phyloP scores from a whole-genome alignment of 2,888 invertebrate species.

The Tachina fera region DNA sequence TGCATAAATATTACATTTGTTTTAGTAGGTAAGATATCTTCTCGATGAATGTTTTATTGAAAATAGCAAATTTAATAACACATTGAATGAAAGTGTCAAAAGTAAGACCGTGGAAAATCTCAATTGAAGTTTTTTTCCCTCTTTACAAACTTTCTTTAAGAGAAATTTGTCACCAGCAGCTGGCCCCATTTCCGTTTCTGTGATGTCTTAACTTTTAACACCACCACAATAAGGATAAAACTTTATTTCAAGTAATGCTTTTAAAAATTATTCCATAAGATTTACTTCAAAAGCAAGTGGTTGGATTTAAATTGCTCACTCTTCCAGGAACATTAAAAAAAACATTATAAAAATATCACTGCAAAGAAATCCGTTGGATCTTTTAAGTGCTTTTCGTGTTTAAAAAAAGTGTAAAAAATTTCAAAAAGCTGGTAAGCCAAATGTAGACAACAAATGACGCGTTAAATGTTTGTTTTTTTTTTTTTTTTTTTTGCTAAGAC shows the following conservation, averaged over 20 bases:
- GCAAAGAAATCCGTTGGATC: not conserved
- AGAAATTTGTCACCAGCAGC: constrained; percentile 29
- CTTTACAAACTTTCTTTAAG: constrained; percentile 12
- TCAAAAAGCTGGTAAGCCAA: constrained; percentile 42
- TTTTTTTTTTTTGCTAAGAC: not conserved
- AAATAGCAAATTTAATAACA: not conserved
- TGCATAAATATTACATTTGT: not conserved
- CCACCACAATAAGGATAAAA: not conserved
- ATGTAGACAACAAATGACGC: constrained; percentile 51
- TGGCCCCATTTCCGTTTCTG: constrained; percentile 22
- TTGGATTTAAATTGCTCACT: not conserved
- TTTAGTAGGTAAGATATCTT: not conserved
- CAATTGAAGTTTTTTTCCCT: constrained; percentile 21
- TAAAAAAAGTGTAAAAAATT: constrained; percentile 24
- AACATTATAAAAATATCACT: constrained; percentile 1
- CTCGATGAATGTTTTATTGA: not conserved
- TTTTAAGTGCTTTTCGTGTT: not conserved
- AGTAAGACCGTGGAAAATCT: constrained; percentile 9
- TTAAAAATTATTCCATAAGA: not conserved
- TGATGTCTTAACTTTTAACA: not conserved
- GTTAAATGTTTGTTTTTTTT: constrained; percentile 28
- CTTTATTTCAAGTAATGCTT: constrained; percentile 8
- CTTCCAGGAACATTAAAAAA: not conserved
- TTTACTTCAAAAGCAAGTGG: not conserved
- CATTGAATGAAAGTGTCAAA: not conserved